Conservation (phyloP, 1,140 invertebrate species). For the Alviniconcha marisindica region DNA sequence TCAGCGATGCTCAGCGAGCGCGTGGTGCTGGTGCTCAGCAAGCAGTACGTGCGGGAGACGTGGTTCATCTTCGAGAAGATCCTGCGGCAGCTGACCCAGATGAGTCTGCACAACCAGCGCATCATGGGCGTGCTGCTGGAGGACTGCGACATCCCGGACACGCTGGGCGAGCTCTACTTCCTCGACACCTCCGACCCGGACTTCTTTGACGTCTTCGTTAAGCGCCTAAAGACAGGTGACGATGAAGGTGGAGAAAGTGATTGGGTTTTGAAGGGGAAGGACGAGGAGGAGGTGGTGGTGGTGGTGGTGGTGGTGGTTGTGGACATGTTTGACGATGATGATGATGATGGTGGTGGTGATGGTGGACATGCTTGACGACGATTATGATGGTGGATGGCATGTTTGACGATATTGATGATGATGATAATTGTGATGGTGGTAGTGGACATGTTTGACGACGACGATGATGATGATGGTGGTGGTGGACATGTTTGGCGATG, state of each 20-base stretch:
- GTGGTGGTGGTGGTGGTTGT: neutral
- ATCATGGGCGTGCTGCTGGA: conserved; percentile 66
- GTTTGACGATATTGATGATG: too few species aligned
- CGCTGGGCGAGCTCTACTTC: conserved; percentile 60
- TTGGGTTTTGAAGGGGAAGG: neutral
- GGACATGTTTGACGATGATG: neutral
- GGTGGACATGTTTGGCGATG: too few species aligned
- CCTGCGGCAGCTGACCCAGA: conserved; percentile 62
- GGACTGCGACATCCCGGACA: conserved; percentile 67
- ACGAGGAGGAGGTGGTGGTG: neutral
- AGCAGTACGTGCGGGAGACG: conserved; percentile 59
- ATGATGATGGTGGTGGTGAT: neutral
- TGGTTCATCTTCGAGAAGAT: conserved; percentile 67
- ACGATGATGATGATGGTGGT: too few species aligned
- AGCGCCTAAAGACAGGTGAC: conserved; percentile 61
- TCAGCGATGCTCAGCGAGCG: conserved; percentile 71
- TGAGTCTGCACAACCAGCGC: conserved; percentile 65
- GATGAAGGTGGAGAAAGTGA: neutral
- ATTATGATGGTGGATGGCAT: too few species aligned
- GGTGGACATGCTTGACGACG: too few species aligned
- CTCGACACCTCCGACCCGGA: conserved; percentile 60
- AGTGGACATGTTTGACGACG: too few species aligned
- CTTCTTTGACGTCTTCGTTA: conserved; percentile 62
- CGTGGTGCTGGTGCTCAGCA: conserved; percentile 65
- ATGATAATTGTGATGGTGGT: too few species aligned